These are phyloP conservation scores for Oplegnathus fasciatus DNA, from an alignment of 2,113 vertebrate species.

Conservation along the genomic window DNA sequence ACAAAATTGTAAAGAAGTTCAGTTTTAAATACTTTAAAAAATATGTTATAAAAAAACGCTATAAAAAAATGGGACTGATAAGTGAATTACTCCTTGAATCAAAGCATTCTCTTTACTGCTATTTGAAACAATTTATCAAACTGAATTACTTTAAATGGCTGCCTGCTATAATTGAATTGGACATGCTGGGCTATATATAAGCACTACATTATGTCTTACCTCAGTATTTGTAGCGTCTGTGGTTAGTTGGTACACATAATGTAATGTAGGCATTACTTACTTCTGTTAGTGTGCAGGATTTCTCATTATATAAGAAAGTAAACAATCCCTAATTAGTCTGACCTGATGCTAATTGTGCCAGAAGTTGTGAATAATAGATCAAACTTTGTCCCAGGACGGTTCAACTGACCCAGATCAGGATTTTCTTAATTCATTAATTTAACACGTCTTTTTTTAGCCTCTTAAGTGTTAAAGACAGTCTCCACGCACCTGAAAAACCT, in stretches of 20 bases:
- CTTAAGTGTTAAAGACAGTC: background rate
- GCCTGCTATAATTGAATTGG: background rate
- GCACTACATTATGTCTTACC: background rate
- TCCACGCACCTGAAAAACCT: background rate
- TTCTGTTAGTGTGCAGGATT: slow-evolving; percentile 49
- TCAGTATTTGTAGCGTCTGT: background rate
- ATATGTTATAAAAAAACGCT: no score
- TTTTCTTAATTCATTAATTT: slow-evolving; percentile 21
- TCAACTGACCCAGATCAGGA: slow-evolving; percentile 51
- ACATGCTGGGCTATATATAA: background rate
- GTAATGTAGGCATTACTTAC: slow-evolving; percentile 43
- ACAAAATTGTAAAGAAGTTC: background rate
- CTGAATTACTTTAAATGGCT: slow-evolving; percentile 13
- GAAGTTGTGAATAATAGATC: slow-evolving; percentile 76
- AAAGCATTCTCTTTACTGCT: background rate
- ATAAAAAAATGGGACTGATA: background rate
- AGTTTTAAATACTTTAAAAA: background rate
- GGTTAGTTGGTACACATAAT: background rate
- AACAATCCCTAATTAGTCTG: slow-evolving; percentile 68
- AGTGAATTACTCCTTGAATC: background rate
- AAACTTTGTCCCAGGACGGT: slow-evolving; percentile 32
- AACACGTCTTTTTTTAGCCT: background rate
- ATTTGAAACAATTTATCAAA: background rate
- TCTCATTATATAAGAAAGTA: slow-evolving; percentile 62
- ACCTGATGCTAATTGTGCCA: slow-evolving; percentile 48